Percentiles rank a stretch among this genome's conserved stretches.
Evolutionary conservation across 2,797 vertebrate genomes (phyloP).

Genomic region (Jordanella pulchra): DNA sequence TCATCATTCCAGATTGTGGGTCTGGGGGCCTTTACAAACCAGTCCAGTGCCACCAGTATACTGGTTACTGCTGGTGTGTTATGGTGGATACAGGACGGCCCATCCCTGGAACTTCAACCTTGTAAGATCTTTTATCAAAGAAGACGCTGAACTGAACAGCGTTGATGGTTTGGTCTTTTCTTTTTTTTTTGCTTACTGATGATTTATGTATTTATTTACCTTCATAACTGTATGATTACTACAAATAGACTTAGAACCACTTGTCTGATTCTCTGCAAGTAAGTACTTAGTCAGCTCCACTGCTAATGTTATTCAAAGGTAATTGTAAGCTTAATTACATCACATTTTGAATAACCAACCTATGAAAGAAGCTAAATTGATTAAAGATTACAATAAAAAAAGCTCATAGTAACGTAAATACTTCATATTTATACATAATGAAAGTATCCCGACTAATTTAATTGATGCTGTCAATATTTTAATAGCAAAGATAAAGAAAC

Average conservation of each 20-base stretch:
- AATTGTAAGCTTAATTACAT: neutral
- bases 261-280: neutral
- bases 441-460: too few relatives aligned
- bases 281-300: neutral
- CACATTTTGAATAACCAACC: neutral
- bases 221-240: neutral
- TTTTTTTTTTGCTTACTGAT: neutral
- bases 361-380: neutral
- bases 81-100: constrained; percentile 94
- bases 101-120: constrained; percentile 93
- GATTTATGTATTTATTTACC: neutral
- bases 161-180: neutral
- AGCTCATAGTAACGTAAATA: too few relatives aligned
- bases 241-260: neutral
- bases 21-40: constrained; percentile 90
- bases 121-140: constrained; percentile 74
- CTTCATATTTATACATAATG: too few relatives aligned
- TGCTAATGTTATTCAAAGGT: neutral
- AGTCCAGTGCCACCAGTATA: constrained; percentile 97
- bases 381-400: too few relatives aligned
- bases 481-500: too few relatives aligned
- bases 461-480: too few relatives aligned
- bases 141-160: neutral
- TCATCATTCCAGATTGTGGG: constrained; percentile 94
- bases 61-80: constrained; percentile 99